Evolutionary conservation across 2,888 invertebrate genomes (phyloP).

Genomic region (Pachliopta kotzebuea): DNA sequence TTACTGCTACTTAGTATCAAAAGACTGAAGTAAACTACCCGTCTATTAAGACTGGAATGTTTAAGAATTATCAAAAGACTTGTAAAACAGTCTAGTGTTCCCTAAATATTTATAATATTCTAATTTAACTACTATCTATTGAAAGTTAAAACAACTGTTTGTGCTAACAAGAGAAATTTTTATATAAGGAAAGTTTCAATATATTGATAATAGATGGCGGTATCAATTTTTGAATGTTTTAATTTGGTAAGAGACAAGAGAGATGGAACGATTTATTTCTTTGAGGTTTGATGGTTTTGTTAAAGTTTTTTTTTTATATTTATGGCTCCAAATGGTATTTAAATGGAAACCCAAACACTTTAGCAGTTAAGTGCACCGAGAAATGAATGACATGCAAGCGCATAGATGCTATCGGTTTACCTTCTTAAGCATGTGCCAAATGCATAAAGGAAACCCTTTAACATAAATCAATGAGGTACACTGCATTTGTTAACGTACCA

Average conservation of each 20-base stretch:
- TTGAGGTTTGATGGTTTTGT: no score
- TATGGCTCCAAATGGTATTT: background rate
- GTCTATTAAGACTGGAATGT: no score
- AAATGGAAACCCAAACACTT: constrained; percentile 10
- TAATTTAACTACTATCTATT: background rate
- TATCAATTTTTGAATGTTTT: background rate
- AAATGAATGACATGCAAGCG: constrained; percentile 22
- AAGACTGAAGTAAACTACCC: no score
- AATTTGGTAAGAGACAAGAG: background rate
- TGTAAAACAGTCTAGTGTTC: background rate
- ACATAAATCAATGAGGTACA: constrained; percentile 26
- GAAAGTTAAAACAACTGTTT: background rate
- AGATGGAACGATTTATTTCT: no score
- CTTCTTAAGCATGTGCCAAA: constrained; percentile 30
- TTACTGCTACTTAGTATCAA: no score
- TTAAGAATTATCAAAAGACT: no score
- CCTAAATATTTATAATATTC: no score
- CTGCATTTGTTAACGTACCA: constrained; percentile 17
- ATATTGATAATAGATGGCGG: background rate
- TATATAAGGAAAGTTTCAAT: background rate
- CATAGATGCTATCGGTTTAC: constrained; percentile 24
- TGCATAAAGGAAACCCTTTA: constrained; percentile 23
- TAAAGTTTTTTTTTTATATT: background rate
- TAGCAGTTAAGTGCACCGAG: constrained; percentile 19
- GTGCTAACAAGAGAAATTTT: background rate